Percentiles rank a stretch among this genome's conserved stretches.
Evolutionary conservation across 2,797 vertebrate species (phyloP).

Genomic region (Mormyrus hasselquistii): DNA sequence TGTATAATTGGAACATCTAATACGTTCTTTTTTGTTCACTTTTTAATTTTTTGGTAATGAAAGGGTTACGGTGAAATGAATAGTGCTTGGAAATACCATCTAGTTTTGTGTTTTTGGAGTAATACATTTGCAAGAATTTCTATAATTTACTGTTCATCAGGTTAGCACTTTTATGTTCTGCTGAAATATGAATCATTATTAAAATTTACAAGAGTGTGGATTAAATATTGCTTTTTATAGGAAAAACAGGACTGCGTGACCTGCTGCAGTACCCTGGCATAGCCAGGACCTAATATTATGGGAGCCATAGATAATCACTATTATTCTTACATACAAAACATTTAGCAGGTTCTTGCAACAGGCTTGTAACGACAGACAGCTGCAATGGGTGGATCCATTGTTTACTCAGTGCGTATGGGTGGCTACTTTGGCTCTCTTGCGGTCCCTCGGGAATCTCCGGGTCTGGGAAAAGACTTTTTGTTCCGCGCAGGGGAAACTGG

Average conservation of each 20-base stretch:
- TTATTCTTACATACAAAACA: neutral
- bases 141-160: neutral
- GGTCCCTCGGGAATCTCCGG: neutral
- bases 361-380: neutral
- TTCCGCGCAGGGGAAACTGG: constrained; percentile 18
- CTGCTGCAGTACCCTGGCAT: neutral
- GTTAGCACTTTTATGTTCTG: neutral
- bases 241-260: neutral
- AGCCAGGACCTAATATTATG: neutral
- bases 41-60: neutral
- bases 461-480: constrained; percentile 17
- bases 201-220: neutral
- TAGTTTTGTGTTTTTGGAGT: neutral
- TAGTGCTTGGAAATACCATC: neutral
- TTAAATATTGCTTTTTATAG: neutral
- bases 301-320: neutral
- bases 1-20: neutral
- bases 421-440: neutral
- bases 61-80: neutral
- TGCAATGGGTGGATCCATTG: neutral
- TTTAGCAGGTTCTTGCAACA: neutral
- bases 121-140: neutral
- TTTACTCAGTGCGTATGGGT: neutral
- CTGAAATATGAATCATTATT: neutral
- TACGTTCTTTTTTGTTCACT: neutral